phyloP scores from a whole-genome alignment of 1,140 invertebrate genomes.

The Penaeus japonicus region DNA sequence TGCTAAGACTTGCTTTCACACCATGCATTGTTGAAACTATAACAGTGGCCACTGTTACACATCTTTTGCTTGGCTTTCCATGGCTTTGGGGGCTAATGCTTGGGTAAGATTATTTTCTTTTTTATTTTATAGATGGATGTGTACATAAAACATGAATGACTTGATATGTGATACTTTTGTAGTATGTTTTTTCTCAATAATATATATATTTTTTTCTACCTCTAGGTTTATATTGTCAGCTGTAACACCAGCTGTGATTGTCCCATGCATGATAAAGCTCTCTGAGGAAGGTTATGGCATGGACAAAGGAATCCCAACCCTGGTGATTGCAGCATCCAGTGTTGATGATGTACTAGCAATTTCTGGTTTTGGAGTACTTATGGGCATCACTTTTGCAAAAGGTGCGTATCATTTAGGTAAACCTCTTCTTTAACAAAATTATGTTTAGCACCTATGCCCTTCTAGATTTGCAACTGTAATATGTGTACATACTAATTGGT shows the following conservation, averaged over 20 bases:
- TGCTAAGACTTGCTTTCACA: constrained; percentile 77
- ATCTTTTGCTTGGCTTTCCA: constrained; percentile 81
- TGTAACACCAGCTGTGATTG: constrained; percentile 93
- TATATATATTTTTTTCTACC: background rate
- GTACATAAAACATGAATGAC: background rate
- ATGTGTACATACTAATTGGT: too few species aligned
- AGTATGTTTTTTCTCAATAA: background rate
- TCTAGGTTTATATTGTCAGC: constrained; percentile 65
- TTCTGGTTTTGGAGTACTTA: constrained; percentile 86
- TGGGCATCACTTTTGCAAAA: constrained; percentile 81
- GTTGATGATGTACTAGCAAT: constrained; percentile 85
- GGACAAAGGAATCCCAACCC: constrained; percentile 83
- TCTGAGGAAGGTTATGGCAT: constrained; percentile 86
- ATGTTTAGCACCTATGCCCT: too few species aligned
- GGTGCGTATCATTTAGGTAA: constrained; percentile 61
- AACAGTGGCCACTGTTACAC: constrained; percentile 73
- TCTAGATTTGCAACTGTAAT: too few species aligned
- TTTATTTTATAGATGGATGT: background rate
- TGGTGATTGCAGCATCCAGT: constrained; percentile 92
- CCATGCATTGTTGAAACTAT: constrained; percentile 84
- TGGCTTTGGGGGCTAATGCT: constrained; percentile 88
- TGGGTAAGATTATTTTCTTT: constrained; percentile 67
- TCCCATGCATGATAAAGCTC: constrained; percentile 86
- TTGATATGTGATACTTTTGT: background rate
- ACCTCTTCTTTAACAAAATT: too few species aligned